These are phyloP conservation scores for Pampusana beccarii DNA, from an alignment of 2,113 vertebrate species.

Conservation along the genomic window DNA sequence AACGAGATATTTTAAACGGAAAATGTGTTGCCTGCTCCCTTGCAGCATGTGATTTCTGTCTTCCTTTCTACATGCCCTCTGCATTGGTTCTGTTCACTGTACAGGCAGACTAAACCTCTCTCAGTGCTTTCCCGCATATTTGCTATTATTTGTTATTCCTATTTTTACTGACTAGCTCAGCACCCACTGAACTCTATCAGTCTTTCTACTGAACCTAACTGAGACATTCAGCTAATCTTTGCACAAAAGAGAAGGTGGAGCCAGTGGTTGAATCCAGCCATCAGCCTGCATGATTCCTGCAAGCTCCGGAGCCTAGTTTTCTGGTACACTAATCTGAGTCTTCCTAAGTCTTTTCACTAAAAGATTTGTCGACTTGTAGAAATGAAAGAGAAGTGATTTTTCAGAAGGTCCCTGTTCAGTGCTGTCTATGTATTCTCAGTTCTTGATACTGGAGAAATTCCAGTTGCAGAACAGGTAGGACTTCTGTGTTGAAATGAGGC, in stretches of 20 bases:
- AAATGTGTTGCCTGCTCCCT: not conserved
- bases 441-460: not conserved
- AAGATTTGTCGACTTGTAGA: not conserved
- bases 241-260: not conserved
- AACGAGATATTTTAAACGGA: not conserved
- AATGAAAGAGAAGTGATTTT: not conserved
- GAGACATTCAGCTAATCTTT: not conserved
- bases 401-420: not conserved
- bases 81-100: not conserved
- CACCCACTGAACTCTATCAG: not conserved
- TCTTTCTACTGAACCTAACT: not conserved
- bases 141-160: not conserved
- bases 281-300: not conserved
- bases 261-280: not conserved
- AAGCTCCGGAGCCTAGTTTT: not conserved
- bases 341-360: not conserved
- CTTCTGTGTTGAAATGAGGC: not conserved
- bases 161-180: not conserved
- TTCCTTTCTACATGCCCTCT: not conserved
- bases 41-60: not conserved
- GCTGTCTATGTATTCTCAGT: not conserved
- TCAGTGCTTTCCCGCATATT: not conserved
- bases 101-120: not conserved
- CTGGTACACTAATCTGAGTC: not conserved
- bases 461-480: not conserved